Evolutionary conservation across 2,797 vertebrate species (phyloP).

Genomic region (Melanotaenia trifasciata): DNA sequence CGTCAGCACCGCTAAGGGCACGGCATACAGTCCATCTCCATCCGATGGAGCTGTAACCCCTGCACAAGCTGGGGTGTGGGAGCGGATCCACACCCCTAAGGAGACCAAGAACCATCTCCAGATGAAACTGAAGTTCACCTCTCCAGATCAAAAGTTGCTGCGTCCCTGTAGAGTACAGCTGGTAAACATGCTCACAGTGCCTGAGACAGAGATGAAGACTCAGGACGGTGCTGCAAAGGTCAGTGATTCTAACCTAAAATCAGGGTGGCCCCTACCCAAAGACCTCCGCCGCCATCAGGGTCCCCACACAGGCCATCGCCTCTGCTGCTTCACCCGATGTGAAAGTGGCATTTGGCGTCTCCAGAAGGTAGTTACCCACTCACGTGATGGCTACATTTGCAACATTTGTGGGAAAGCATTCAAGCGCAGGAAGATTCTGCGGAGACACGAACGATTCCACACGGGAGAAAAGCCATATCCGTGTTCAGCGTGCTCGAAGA

Average conservation of each 20-base stretch:
- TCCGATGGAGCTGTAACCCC: slow-evolving; percentile 56
- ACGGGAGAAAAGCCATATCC: slow-evolving; percentile 80
- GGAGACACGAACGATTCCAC: slow-evolving; percentile 83
- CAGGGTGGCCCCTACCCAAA: slow-evolving; percentile 53
- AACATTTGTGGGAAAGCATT: slow-evolving; percentile 77
- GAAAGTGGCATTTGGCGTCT: slow-evolving; percentile 70
- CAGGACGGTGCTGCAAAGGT: not conserved
- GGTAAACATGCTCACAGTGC: slow-evolving; percentile 68
- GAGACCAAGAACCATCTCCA: slow-evolving; percentile 53
- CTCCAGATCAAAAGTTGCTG: slow-evolving; percentile 64
- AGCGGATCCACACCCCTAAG: slow-evolving; percentile 31
- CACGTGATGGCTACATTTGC: slow-evolving; percentile 71
- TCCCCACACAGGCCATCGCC: slow-evolving; percentile 73
- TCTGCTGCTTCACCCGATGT: slow-evolving; percentile 73
- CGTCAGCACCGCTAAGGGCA: slow-evolving; percentile 61
- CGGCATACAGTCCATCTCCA: slow-evolving; percentile 55
- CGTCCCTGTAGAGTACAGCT: slow-evolving; percentile 75
- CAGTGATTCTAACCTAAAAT: not conserved
- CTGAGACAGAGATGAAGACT: not conserved
- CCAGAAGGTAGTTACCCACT: slow-evolving; percentile 45
- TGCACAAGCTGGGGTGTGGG: slow-evolving; percentile 47
- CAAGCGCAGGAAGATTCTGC: slow-evolving; percentile 78
- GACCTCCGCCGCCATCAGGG: slow-evolving; percentile 74
- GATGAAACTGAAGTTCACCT: slow-evolving; percentile 65
- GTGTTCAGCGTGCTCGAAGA: slow-evolving; percentile 71